phyloP scores from a whole-genome alignment of 2,113 vertebrate species.

The Triplophysa rosa region DNA sequence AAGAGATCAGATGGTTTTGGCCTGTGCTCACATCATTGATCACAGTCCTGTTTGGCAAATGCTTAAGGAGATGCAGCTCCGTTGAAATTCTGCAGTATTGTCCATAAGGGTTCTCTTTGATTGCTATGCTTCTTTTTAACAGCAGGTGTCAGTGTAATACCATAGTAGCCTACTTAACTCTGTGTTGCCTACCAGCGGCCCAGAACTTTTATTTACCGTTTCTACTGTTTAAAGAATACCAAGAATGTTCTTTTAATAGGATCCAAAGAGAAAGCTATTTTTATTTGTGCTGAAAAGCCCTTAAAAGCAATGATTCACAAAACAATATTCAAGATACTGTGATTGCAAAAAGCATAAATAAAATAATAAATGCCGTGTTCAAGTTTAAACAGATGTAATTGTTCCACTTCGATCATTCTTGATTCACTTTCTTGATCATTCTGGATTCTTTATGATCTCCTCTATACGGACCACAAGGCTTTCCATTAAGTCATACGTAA shows the following conservation, averaged over 20 bases:
- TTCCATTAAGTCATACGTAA: slow-evolving; percentile 95
- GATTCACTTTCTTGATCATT: slow-evolving; percentile 63
- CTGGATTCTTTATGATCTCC: slow-evolving; percentile 85
- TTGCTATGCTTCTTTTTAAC: slow-evolving; percentile 6
- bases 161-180: neutral
- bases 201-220: neutral
- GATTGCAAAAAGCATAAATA: neutral
- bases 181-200: neutral
- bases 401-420: slow-evolving; percentile 61
- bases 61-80: slow-evolving; percentile 71
- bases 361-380: neutral
- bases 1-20: slow-evolving; percentile 76
- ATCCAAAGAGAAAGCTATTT: neutral
- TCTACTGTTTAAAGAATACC: neutral
- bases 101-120: neutral
- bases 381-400: neutral
- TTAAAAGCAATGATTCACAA: no score
- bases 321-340: no score
- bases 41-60: slow-evolving; percentile 84
- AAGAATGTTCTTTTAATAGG: neutral
- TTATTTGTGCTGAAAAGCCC: neutral
- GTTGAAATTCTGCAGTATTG: neutral
- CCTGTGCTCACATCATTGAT: slow-evolving; percentile 80
- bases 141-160: slow-evolving; percentile 36
- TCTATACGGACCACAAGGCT: slow-evolving; percentile 89